Conservation (phyloP, 2,113 vertebrate genomes). For the Piprites chloris region DNA sequence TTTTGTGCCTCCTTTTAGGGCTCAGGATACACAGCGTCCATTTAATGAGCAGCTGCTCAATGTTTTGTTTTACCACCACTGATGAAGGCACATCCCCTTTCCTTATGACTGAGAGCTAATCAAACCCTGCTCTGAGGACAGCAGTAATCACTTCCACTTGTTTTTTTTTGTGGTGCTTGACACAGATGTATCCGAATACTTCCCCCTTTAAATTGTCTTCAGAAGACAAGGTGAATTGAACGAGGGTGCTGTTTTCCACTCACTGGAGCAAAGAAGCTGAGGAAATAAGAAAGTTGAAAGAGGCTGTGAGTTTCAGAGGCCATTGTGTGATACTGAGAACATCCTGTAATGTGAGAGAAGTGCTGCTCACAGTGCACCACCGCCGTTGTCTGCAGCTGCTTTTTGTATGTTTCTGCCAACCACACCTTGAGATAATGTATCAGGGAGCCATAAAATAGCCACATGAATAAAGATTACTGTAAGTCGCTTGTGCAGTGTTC, state of each 20-base stretch:
- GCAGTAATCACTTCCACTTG: background rate
- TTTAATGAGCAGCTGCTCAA: constrained; percentile 30
- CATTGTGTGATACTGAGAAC: accelerated
- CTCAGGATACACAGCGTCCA: background rate
- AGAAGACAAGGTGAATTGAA: background rate
- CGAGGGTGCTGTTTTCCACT: background rate
- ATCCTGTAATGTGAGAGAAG: background rate
- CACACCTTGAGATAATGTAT: background rate
- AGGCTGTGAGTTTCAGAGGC: background rate
- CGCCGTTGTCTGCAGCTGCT: background rate
- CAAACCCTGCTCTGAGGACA: background rate
- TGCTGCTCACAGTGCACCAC: background rate
- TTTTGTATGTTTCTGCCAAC: background rate
- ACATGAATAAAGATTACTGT: background rate
- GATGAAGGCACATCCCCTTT: background rate
- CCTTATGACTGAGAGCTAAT: background rate
- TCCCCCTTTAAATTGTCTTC: background rate
- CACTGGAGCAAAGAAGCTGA: background rate
- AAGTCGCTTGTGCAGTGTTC: background rate
- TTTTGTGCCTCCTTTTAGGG: background rate
- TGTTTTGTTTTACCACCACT: background rate
- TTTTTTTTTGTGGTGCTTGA: background rate
- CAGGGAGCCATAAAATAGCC: background rate
- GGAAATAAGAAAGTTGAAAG: background rate
- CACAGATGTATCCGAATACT: background rate